Evolutionary conservation across 2,888 invertebrate genomes (phyloP).

Genomic region (Teleiodes luculella): DNA sequence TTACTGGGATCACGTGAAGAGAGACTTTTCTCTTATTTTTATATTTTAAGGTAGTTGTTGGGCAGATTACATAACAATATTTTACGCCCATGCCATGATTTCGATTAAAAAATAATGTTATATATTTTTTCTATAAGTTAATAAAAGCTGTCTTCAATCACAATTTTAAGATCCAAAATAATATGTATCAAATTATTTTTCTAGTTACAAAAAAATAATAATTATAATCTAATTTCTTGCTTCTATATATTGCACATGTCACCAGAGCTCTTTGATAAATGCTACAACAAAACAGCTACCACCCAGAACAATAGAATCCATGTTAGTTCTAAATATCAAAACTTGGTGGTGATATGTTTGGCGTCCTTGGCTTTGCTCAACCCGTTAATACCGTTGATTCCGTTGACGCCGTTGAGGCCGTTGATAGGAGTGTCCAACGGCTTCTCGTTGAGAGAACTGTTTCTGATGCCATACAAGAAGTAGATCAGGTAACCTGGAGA

Average conservation of each 20-base stretch:
- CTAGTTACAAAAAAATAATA: too few relatives aligned
- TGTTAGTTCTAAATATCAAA: conserved; percentile 31
- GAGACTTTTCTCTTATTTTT: neutral
- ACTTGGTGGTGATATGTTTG: conserved; percentile 55
- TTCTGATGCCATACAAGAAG: conserved; percentile 88
- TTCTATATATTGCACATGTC: too few relatives aligned
- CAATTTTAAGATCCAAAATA: too few relatives aligned
- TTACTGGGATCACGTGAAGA: conserved; percentile 2
- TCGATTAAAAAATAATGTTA: too few relatives aligned
- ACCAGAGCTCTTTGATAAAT: too few relatives aligned
- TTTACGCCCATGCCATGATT: too few relatives aligned
- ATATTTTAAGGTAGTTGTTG: neutral
- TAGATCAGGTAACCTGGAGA: conserved; percentile 89
- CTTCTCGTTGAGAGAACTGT: conserved; percentile 82
- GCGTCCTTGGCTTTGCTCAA: conserved; percentile 4
- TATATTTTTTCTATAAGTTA: too few relatives aligned
- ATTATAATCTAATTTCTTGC: too few relatives aligned
- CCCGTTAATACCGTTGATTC: conserved; percentile 16
- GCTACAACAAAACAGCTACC: too few relatives aligned
- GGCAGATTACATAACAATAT: too few relatives aligned
- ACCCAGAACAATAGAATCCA: neutral
- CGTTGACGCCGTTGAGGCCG: neutral
- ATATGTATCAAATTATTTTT: too few relatives aligned
- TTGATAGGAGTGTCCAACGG: conserved; percentile 4
- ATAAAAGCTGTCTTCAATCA: too few relatives aligned